These are phyloP conservation scores for Oopsacas minuta DNA, from an alignment of 37 sponge, comb jelly and placozoan genomes.

Conservation along the genomic window DNA sequence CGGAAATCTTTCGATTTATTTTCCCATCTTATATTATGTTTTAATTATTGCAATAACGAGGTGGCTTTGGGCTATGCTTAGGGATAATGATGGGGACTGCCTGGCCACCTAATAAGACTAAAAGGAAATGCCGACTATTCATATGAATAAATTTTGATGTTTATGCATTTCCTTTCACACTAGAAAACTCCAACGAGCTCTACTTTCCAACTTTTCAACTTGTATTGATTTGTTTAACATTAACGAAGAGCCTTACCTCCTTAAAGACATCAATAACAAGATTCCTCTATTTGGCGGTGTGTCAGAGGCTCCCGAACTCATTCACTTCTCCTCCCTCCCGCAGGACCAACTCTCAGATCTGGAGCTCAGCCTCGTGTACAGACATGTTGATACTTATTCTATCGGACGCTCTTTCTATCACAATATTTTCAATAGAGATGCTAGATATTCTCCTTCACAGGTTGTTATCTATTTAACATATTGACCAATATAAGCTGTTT, in stretches of 20 bases:
- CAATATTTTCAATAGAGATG: not conserved
- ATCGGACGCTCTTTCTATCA: not conserved
- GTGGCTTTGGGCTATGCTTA: too few species aligned
- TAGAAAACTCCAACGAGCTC: not conserved
- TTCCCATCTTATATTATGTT: too few species aligned
- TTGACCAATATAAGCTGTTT: too few species aligned
- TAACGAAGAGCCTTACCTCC: not conserved
- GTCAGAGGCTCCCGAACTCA: not conserved
- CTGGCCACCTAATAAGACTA: too few species aligned
- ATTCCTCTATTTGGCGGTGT: not conserved
- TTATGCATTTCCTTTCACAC: too few species aligned
- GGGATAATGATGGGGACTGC: too few species aligned
- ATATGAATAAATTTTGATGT: too few species aligned
- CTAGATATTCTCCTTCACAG: not conserved
- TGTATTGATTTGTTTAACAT: not conserved
- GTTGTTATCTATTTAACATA: not conserved
- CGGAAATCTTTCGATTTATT: too few species aligned
- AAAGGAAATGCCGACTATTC: too few species aligned
- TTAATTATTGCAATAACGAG: too few species aligned
- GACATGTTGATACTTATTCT: not conserved
- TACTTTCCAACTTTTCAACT: not conserved
- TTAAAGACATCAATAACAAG: not conserved
- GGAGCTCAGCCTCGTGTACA: not conserved
- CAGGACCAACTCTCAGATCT: not conserved
- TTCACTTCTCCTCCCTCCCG: not conserved